Evolutionary conservation across 2,113 vertebrate genomes (phyloP), one percentile per base, ranked within the genome.

Genomic region (Ictidomys tridecemlineatus): DNA sequence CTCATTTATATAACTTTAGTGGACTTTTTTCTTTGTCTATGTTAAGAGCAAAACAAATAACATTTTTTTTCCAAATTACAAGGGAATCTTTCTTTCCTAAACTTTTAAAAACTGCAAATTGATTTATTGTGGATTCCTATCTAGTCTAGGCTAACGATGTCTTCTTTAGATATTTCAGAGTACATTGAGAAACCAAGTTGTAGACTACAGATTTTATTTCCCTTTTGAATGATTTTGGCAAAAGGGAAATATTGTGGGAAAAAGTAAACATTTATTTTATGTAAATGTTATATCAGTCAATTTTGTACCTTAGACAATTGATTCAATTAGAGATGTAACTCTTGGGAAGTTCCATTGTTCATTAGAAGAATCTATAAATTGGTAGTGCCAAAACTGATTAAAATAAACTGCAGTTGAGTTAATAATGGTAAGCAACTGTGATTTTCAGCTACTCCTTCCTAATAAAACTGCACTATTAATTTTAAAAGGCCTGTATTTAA

Each of bases 381-480:
- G 65, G 56, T 48, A 58, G 16, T 53, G 30, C 24, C 65, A 97
- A 82, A 88, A 63, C n/a, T 93, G 89, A 91, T 90, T 95, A 94
- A 8, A 78, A 58, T 72, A 93, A 93, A 93, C 13, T 39, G 11
- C 61, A 92, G 87, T 95, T 93, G 94, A 80, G 58, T 32, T 85
- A 92, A 78, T 79, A 89, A 67, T 90, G 42, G 39, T 88, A 95
- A 94, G 58, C 78, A 91, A 84, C 14, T 96, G 79, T 89, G 61
- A 85, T 37, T 95, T 56, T 87, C n/a, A 96, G 34, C 32, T 92
- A 53, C 30, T 92, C 56, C n/a, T 92, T 26, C 26, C 92, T 86
- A 94, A 80, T 93, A 83, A 93, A 13, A 87, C 26, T 28, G 5
- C 1, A 26, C 24, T 69, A 70, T 58, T 95, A 92, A 76, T 80